phyloP scores from a whole-genome alignment of 2,113 vertebrate genomes.

The Melozone crissalis region DNA sequence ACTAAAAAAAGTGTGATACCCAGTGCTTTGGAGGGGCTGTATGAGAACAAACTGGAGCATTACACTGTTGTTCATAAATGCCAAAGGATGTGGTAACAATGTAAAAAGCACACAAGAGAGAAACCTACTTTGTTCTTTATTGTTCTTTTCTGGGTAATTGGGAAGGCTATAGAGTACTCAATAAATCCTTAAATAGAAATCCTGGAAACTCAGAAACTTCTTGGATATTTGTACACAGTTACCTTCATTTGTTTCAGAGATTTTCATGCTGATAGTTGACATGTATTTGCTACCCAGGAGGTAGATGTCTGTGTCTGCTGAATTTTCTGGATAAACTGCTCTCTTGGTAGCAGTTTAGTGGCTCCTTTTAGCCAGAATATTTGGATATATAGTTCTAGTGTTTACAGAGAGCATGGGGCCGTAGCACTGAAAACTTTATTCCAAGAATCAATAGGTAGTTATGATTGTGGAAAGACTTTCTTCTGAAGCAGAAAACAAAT shows the following conservation, averaged over 20 bases:
- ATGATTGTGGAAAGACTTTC: not conserved
- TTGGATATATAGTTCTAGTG: not conserved
- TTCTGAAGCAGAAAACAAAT: not conserved
- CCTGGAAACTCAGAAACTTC: not conserved
- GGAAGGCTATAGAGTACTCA: not conserved
- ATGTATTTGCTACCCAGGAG: not conserved
- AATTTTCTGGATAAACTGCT: not conserved
- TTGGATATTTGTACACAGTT: not conserved
- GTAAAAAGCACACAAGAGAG: not conserved
- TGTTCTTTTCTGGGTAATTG: not conserved
- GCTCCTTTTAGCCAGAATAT: not conserved
- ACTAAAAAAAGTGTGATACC: not conserved
- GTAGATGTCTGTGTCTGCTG: not conserved
- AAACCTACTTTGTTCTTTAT: not conserved
- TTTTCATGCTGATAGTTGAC: not conserved
- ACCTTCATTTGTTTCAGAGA: not conserved
- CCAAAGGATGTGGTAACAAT: not conserved
- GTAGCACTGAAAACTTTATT: not conserved
- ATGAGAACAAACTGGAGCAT: not conserved
- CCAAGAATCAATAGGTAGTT: not conserved
- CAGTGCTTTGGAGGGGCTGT: not conserved
- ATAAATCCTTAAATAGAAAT: not conserved
- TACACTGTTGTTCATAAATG: not conserved
- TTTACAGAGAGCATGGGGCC: not conserved
- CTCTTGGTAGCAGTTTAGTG: not conserved